A percentile compares a stretch with the other conserved stretches of the same genome.
phyloP scores from a whole-genome alignment of 2,797 vertebrate species.

The Diplodus puntazzo region DNA sequence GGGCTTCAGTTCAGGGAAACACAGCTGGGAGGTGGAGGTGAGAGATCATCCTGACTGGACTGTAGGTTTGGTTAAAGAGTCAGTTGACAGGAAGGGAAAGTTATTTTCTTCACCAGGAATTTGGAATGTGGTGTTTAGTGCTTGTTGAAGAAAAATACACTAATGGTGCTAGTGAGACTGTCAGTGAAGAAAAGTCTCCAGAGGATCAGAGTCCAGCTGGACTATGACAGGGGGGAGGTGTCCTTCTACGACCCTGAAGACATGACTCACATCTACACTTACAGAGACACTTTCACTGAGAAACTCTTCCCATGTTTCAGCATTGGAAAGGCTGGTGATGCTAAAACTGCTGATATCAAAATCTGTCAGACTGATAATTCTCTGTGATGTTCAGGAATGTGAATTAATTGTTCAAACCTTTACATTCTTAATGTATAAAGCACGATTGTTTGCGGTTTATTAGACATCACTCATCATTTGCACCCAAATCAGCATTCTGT shows the following conservation, averaged over 20 bases:
- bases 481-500: too few species aligned
- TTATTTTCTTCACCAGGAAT: accelerated
- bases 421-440: too few species aligned
- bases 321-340: background rate
- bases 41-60: constrained; percentile 17
- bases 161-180: background rate
- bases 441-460: too few species aligned
- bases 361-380: background rate
- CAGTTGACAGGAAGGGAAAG: constrained; percentile 13
- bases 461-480: too few species aligned
- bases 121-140: constrained; percentile 6
- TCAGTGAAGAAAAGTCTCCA: constrained; percentile 27
- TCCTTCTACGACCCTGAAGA: constrained; percentile 18
- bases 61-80: constrained; percentile 31
- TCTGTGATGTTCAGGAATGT: background rate
- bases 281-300: constrained; percentile 1
- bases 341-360: background rate
- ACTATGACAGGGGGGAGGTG: constrained; percentile 40
- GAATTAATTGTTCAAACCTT: too few species aligned
- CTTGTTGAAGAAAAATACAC: background rate
- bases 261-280: background rate
- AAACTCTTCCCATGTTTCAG: background rate
- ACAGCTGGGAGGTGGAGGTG: constrained; percentile 66
- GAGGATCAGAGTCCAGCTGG: constrained; percentile 51
- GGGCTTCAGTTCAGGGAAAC: constrained; percentile 58